phyloP scores from a whole-genome alignment of 2,888 invertebrate species.

The Ditula angustiorana region DNA sequence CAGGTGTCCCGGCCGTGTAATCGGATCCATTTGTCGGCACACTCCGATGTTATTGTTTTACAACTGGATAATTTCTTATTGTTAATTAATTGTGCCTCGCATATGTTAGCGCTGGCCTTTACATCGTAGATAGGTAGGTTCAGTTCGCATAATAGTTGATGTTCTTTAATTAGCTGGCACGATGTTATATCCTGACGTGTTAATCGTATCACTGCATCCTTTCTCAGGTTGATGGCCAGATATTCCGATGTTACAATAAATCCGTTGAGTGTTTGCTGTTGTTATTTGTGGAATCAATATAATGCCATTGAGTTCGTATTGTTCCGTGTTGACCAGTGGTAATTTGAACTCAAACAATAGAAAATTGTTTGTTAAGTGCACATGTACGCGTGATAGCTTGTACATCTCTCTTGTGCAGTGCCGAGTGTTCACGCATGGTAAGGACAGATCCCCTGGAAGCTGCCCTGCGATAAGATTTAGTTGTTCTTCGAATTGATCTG shows the following conservation, averaged over 20 bases:
- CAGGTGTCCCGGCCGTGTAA: not conserved
- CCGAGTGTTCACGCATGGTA: constrained; percentile 16
- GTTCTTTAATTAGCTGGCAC: not conserved
- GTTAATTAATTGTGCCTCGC: constrained; percentile 5
- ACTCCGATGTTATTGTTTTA: constrained; percentile 3
- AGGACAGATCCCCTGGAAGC: constrained; percentile 13
- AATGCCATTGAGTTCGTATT: not conserved
- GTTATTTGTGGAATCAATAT: not conserved
- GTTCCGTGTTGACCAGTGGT: not conserved
- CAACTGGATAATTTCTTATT: constrained; percentile 1
- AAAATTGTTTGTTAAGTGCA: not conserved
- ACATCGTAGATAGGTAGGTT: not conserved
- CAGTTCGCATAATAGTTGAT: not conserved
- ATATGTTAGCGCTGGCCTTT: not conserved
- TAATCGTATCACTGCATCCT: not conserved
- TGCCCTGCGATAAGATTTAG: constrained; percentile 22
- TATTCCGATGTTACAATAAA: not conserved
- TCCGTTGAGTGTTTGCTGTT: not conserved
- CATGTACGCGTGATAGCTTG: not conserved
- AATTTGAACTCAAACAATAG: not conserved
- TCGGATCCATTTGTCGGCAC: constrained; percentile 5
- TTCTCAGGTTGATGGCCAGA: constrained; percentile 1
- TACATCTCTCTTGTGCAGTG: constrained; percentile 2
- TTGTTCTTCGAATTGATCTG: constrained; percentile 25
- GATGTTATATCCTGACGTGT: not conserved